Percentiles rank a stretch among this genome's conserved stretches.
phyloP scores from a whole-genome alignment of 92 coral and sea anemone species.

The Umimayanthus chanpuru region DNA sequence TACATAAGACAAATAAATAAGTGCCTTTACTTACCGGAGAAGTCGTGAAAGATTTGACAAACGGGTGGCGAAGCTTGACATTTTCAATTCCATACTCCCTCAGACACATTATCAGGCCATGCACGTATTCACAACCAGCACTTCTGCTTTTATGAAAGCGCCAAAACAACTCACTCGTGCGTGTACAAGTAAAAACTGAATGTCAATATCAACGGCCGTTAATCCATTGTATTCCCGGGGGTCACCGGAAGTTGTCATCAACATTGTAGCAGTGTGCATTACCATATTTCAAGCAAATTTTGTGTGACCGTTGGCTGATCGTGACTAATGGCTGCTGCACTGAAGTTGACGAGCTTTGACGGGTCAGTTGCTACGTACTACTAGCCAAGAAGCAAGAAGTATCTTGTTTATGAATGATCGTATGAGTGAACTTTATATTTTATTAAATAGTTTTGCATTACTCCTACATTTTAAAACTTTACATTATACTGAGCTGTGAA shows the following conservation, averaged over 20 bases:
- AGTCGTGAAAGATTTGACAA: conserved; percentile 79
- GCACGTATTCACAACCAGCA: neutral
- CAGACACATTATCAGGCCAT: conserved; percentile 42
- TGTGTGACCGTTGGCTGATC: too few relatives aligned
- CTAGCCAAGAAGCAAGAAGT: too few relatives aligned
- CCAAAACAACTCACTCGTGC: neutral
- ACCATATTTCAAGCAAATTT: neutral
- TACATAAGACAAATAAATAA: too few relatives aligned
- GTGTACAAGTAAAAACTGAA: neutral
- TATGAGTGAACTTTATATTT: too few relatives aligned
- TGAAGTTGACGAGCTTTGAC: too few relatives aligned
- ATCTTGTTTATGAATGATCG: too few relatives aligned
- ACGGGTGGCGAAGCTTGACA: conserved; percentile 66
- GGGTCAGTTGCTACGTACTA: too few relatives aligned
- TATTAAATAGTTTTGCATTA: too few relatives aligned
- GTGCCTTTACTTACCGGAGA: conserved; percentile 84
- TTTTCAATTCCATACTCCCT: conserved; percentile 65
- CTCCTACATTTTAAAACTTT: too few relatives aligned
- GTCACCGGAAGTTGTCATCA: conserved; percentile 8
- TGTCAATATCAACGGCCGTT: conserved; percentile 20
- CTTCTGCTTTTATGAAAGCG: neutral
- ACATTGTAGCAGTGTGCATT: neutral
- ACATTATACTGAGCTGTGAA: too few relatives aligned
- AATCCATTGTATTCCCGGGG: conserved; percentile 24
- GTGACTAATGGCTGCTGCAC: too few relatives aligned